Conservation (phyloP, 2,888 invertebrate genomes). For the Drosophila dives region DNA sequence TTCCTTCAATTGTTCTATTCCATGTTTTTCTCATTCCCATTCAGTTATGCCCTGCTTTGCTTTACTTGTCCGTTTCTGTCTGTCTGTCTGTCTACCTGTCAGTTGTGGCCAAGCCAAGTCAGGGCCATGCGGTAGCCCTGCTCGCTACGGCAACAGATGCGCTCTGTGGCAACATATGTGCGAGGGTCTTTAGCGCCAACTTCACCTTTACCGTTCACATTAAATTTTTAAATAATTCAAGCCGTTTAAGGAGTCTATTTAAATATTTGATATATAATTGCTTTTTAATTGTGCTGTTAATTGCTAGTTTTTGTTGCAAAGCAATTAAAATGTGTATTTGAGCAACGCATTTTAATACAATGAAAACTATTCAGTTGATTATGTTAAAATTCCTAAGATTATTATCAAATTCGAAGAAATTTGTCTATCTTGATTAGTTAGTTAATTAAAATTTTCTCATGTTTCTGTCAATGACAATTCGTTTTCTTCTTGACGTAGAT, state of each 20-base stretch:
- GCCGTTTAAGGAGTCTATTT: neutral
- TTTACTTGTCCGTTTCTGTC: neutral
- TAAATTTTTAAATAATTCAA: neutral
- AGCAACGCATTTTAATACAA: neutral
- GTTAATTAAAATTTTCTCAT: neutral
- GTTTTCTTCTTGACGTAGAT: neutral
- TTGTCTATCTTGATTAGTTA: neutral
- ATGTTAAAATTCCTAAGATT: too few species aligned
- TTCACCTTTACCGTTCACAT: neutral
- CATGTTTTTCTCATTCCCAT: neutral
- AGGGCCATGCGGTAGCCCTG: neutral
- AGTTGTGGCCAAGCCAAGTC: constrained; percentile 3
- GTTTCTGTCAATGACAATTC: neutral
- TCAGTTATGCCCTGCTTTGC: constrained; percentile 1
- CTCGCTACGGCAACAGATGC: neutral
- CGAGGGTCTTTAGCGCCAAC: neutral
- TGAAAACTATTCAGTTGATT: neutral
- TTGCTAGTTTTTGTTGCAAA: neutral
- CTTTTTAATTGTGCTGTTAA: neutral
- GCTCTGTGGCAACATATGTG: neutral
- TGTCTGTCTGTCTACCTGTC: neutral
- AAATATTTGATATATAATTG: neutral
- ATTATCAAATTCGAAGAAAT: too few species aligned
- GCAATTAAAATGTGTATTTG: neutral
- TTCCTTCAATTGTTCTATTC: neutral